Conservation (phyloP, 2,113 vertebrate species). For the Alaudala cheleensis region DNA sequence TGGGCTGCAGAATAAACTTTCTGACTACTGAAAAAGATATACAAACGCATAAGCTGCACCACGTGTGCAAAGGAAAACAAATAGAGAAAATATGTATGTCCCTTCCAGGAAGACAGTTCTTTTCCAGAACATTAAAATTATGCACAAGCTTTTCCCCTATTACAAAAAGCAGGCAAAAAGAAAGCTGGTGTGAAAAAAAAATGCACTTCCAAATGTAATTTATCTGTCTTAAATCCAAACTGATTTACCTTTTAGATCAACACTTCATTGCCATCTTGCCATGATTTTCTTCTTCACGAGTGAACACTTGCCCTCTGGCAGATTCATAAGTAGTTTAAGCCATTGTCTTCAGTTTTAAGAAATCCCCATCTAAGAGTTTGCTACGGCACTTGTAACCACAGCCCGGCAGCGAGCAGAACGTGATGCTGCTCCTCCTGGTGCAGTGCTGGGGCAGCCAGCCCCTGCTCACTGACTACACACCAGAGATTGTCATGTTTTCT, state of each 20-base stretch:
- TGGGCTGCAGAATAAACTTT: slow-evolving; percentile 14
- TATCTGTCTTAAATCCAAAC: neutral
- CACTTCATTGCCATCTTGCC: neutral
- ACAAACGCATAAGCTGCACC: neutral
- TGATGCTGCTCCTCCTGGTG: neutral
- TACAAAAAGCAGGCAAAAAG: neutral
- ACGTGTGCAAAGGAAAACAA: neutral
- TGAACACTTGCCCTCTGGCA: neutral
- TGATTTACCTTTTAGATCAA: neutral
- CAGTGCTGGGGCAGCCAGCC: neutral
- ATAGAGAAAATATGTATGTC: neutral
- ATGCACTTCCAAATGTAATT: neutral
- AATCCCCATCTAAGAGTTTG: neutral
- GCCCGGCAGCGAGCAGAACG: neutral
- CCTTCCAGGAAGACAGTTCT: neutral
- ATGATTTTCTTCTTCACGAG: neutral
- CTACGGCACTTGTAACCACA: neutral
- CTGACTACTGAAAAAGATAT: slow-evolving; percentile 6
- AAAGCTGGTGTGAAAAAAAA: neutral
- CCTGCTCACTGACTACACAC: neutral
- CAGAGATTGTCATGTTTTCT: neutral
- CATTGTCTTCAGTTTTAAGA: neutral
- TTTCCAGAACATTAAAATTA: neutral
- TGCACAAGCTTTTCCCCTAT: neutral
- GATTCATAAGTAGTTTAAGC: neutral